Evolutionary conservation across 2,113 vertebrate genomes (phyloP).

Genomic region (Tragelaphus imberbis): DNA sequence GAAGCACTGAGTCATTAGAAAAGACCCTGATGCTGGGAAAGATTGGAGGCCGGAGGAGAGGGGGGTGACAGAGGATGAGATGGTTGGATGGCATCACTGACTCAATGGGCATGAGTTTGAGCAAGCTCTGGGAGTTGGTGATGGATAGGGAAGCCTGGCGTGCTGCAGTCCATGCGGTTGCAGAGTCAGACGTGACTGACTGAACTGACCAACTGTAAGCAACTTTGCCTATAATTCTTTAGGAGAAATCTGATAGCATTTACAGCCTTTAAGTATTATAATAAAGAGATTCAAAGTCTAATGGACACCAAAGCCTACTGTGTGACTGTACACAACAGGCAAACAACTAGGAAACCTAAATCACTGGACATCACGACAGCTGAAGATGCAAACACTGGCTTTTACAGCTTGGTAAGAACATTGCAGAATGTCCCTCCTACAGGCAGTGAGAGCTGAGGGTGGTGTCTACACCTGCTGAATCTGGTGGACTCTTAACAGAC

Average conservation of each 20-base stretch:
- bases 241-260: background rate
- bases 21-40: background rate
- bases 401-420: background rate
- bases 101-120: background rate
- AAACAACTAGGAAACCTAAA: background rate
- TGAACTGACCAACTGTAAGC: background rate
- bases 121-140: background rate
- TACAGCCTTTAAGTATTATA: background rate
- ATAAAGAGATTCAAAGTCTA: background rate
- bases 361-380: background rate
- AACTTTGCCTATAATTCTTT: background rate
- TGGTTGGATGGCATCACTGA: background rate
- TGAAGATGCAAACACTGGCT: background rate
- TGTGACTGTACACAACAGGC: background rate
- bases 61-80: background rate
- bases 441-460: background rate
- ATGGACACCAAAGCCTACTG: background rate
- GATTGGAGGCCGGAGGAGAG: background rate
- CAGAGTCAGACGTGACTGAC: background rate
- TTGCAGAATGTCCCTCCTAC: background rate
- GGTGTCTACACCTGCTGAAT: background rate
- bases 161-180: background rate
- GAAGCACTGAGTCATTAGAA: background rate
- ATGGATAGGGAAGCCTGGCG: rapidly evolving
- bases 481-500: background rate